Conservation (phyloP, 2,113 vertebrate species). For the Ploceus nigricollis region DNA sequence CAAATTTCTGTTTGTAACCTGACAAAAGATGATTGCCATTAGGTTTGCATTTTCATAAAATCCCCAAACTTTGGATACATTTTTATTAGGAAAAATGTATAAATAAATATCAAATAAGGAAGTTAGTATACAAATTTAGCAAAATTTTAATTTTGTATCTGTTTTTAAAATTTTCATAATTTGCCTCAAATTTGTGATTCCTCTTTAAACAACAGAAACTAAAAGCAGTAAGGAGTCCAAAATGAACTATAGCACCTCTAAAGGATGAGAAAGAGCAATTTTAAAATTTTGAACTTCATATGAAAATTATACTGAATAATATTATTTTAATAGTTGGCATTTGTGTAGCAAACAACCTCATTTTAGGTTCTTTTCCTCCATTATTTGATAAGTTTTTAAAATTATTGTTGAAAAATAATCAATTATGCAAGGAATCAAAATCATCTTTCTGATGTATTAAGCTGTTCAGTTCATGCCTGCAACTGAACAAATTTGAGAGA, state of each 20-base stretch:
- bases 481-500: neutral
- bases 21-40: neutral
- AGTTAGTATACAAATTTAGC: neutral
- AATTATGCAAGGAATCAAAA: neutral
- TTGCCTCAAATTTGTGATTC: neutral
- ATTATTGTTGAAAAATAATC: neutral
- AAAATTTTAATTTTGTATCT: neutral
- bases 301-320: neutral
- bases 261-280: neutral
- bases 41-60: neutral
- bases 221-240: neutral
- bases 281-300: neutral
- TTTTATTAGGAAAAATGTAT: neutral
- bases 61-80: accelerated
- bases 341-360: neutral
- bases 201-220: neutral
- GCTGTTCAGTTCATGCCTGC: neutral
- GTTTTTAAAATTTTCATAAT: neutral
- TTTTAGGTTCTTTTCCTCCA: neutral
- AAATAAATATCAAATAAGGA: neutral
- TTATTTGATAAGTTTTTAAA: neutral
- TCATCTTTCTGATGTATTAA: neutral
- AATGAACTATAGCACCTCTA: neutral
- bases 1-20: neutral
- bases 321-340: neutral